Evolutionary conservation across 2,113 vertebrate genomes (phyloP).

Genomic region (Murina feae): DNA sequence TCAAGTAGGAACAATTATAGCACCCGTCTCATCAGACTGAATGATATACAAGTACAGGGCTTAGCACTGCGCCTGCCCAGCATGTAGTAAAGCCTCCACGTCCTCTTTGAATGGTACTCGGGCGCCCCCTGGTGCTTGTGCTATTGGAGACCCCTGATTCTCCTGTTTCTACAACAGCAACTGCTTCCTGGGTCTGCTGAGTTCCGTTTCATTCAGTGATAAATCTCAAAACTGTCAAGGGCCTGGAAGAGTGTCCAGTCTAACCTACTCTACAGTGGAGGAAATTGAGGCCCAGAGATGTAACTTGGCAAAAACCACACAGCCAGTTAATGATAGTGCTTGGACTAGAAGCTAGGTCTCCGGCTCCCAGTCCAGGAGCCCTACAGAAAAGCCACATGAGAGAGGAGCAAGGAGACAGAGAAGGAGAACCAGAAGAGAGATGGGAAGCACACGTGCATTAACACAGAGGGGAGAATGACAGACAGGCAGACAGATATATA

Average conservation of each 20-base stretch:
- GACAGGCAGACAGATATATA: neutral
- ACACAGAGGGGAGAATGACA: neutral
- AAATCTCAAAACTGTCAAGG: neutral
- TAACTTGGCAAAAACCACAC: neutral
- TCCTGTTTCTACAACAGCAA: neutral
- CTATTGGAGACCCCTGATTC: neutral
- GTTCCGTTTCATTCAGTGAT: neutral
- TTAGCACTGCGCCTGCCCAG: neutral
- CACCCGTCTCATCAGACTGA: neutral
- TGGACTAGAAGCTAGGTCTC: neutral
- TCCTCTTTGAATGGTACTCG: neutral
- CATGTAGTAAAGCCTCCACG: neutral
- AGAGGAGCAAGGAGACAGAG: neutral
- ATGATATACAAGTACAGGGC: neutral
- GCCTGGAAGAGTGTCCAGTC: neutral
- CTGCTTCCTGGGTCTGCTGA: neutral
- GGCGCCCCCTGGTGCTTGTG: conserved; percentile 55
- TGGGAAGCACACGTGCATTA: neutral
- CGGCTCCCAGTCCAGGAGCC: neutral
- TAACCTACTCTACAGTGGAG: neutral
- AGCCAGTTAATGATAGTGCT: neutral
- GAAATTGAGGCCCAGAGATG: neutral
- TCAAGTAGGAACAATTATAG: neutral
- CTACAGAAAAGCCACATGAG: neutral
- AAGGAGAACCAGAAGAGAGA: neutral